Conservation (phyloP, 2,113 vertebrate genomes). For the Pelusios castaneus region DNA sequence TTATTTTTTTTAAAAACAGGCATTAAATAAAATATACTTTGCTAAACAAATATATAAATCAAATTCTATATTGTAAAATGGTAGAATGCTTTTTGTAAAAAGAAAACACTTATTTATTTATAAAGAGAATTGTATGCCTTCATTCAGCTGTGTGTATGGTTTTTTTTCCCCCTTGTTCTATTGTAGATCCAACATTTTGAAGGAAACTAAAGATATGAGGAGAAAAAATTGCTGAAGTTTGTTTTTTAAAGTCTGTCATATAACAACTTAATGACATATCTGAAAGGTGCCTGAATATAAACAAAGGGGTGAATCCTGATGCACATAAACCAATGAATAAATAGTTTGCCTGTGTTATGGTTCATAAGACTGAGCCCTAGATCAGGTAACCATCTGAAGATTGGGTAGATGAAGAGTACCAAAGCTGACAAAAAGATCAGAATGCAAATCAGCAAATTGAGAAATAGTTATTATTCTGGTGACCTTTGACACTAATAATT, state of each 20-base stretch:
- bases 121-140: background rate
- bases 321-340: fast-evolving
- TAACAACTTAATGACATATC: background rate
- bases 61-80: background rate
- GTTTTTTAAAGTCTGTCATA: background rate
- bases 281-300: background rate
- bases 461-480: too few species aligned
- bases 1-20: background rate
- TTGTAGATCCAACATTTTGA: background rate
- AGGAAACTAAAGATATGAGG: background rate
- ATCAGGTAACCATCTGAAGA: background rate
- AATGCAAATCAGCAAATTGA: background rate
- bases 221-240: background rate
- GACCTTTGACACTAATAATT: background rate
- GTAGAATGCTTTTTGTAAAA: background rate
- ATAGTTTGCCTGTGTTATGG: fast-evolving
- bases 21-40: background rate
- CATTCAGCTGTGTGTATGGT: background rate
- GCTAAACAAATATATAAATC: background rate
- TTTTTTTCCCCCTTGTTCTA: background rate
- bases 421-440: background rate
- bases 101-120: background rate
- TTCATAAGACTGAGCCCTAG: background rate
- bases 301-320: background rate
- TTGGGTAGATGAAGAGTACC: background rate